Evolutionary conservation across 2,113 vertebrate species (phyloP).

Genomic region (Odocoileus virginianus): DNA sequence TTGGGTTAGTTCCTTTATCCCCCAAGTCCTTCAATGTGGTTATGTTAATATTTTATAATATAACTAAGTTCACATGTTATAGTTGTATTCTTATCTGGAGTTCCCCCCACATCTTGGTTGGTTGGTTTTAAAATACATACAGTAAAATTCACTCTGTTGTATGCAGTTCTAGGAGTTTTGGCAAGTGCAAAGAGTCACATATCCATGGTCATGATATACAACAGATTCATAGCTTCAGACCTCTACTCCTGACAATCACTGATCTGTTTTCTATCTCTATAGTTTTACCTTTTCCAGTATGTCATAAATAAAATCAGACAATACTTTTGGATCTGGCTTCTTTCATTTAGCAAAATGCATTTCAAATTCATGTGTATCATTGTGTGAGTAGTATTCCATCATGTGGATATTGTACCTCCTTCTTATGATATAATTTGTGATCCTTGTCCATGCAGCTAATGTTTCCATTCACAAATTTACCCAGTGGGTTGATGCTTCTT

Average conservation of each 20-base stretch:
- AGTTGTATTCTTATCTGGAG: background rate
- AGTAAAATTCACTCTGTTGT: background rate
- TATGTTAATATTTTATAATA: background rate
- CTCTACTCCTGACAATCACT: background rate
- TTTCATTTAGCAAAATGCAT: background rate
- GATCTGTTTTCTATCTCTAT: background rate
- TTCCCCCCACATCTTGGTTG: background rate
- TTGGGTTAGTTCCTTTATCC: background rate
- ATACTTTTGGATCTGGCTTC: background rate
- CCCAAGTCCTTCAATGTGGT: background rate
- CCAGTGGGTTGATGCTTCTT: background rate
- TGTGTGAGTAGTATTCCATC: background rate
- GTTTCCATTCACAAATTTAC: background rate
- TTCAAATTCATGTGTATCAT: background rate
- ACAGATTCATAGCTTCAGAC: background rate
- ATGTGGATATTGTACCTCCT: background rate
- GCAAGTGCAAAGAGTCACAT: background rate
- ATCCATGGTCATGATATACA: background rate
- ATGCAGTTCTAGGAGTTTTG: background rate
- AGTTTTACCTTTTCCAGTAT: background rate
- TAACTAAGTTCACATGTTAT: background rate
- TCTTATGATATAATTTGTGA: background rate
- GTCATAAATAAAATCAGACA: background rate
- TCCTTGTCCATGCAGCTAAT: background rate
- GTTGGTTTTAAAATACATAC: slow-evolving; percentile 1